Percentiles rank a stretch among this genome's conserved stretches.
Conservation (phyloP, 2,888 invertebrate genomes). For the Lycocerus yunnanus region DNA sequence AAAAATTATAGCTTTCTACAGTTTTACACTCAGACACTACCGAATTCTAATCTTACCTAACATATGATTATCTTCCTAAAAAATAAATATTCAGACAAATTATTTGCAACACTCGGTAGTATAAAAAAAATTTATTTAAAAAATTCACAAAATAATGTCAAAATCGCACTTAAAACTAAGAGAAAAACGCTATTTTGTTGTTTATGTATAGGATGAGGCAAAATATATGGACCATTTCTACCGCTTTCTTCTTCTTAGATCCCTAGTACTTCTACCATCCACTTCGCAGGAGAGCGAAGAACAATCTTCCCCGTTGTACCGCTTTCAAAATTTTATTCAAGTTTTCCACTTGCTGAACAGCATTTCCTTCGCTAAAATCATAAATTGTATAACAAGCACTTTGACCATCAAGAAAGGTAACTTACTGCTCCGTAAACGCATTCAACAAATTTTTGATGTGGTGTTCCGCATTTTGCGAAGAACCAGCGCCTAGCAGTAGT, state of each 20-base stretch:
- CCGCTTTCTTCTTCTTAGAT: not conserved
- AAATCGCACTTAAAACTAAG: not conserved
- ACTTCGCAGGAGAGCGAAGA: constrained; percentile 44
- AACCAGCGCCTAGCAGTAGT: constrained; percentile 44
- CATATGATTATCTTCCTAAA: not conserved
- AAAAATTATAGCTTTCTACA: not conserved
- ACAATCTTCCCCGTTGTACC: constrained; percentile 49
- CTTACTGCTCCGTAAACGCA: constrained; percentile 48
- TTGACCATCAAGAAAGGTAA: not conserved
- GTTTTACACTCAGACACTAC: not conserved
- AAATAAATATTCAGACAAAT: not conserved
- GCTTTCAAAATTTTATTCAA: constrained; percentile 51
- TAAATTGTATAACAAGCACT: not conserved
- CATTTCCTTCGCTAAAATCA: constrained; percentile 45
- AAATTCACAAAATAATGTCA: not conserved
- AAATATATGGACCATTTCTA: not conserved
- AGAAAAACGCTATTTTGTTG: not conserved
- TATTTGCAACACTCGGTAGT: not conserved
- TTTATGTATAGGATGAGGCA: too few relatives aligned
- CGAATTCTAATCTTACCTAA: not conserved
- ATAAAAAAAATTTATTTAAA: not conserved
- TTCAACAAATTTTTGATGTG: constrained; percentile 48
- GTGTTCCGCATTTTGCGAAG: constrained; percentile 45
- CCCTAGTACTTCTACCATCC: not conserved
- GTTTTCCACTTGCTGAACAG: constrained; percentile 45